These are phyloP conservation scores for Stratiolaelaps scimitus DNA, from an alignment of 1,140 invertebrate species.

Conservation along the genomic window DNA sequence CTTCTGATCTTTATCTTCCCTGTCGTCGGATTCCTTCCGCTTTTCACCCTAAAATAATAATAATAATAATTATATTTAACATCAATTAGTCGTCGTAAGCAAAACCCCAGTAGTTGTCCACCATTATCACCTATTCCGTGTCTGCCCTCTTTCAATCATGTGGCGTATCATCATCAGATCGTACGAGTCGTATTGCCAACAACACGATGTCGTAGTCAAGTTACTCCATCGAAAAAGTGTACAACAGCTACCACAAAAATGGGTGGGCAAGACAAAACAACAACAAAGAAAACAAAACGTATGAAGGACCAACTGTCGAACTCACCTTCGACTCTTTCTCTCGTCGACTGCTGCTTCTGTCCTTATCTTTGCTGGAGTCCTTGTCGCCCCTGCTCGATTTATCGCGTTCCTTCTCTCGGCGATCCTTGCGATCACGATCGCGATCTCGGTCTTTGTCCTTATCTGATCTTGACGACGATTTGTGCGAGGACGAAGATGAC, in stretches of 20 bases:
- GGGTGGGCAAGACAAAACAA: no score
- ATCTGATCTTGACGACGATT: conserved; percentile 28
- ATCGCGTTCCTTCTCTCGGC: conserved; percentile 49
- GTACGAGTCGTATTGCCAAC: no score
- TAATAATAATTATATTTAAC: background rate
- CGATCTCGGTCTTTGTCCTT: conserved; percentile 40
- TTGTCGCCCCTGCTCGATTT: conserved; percentile 39
- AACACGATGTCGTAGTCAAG: no score
- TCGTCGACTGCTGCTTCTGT: conserved; percentile 38
- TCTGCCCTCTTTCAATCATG: background rate
- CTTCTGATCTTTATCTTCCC: conserved; percentile 28
- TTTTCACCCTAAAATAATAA: conserved; percentile 29
- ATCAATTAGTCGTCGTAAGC: background rate
- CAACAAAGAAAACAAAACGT: no score
- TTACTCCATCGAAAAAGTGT: no score
- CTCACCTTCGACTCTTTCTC: conserved; percentile 37
- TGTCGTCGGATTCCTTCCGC: conserved; percentile 43
- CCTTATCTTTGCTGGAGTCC: conserved; percentile 44
- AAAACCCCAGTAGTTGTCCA: background rate
- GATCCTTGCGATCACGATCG: conserved; percentile 28
- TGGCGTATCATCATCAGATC: no score
- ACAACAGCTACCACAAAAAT: no score
- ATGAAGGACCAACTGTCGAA: no score
- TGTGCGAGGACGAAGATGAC: background rate
- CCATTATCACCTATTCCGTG: background rate